Evolutionary conservation across 2,888 invertebrate genomes (phyloP), one percentile per base, ranked within the genome.

Genomic region (Germaria angustata): DNA sequence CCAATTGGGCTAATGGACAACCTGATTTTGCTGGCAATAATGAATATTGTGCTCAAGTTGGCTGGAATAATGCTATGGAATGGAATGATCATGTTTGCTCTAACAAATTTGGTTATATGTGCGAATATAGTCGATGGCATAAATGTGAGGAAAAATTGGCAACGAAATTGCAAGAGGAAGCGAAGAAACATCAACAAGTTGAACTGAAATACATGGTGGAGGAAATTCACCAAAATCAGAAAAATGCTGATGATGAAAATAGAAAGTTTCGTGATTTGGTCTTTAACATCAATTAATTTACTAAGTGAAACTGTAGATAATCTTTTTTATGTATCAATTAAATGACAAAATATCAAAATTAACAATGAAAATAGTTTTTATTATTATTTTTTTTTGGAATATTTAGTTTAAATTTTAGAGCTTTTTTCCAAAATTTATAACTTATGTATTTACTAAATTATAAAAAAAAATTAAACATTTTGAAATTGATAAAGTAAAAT

Each of bases 1-100:
- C 65, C 0, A 57, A 66, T 20, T 79, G 79, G 79, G 20, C 28
- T 2, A 1, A 11, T 6, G 36, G 32, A 9, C 61, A 72, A 34
- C 79, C 79, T 7, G 72, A 79, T 66, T 79, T 72, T 66, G 34
- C 34, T 17, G 39, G 17, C 9, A 72, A 22, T 13, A 49, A 39
- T 28, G 72, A 72, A 59, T 79, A 71, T 24, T 79, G 79, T 41
- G 65, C 51, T 17, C 65, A 66, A 8, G 55, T 28, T 32, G 79
- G 79, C 8, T 65, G 71, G 71, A 57, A 17, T 20, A 9, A 49
- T 15, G n/a, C 36, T 7, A 66, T 59, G 72, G 36, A 57, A 59
- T 79, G 79, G 79, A 79, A 79, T 15, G 79, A 72, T 59, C 36
- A 72, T 41, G 44, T 32, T 1, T 80, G 80, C 9, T 28, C 44